These are phyloP conservation scores for Accipiter cooperii DNA, from an alignment of 2,113 vertebrate genomes.

Conservation along the genomic window DNA sequence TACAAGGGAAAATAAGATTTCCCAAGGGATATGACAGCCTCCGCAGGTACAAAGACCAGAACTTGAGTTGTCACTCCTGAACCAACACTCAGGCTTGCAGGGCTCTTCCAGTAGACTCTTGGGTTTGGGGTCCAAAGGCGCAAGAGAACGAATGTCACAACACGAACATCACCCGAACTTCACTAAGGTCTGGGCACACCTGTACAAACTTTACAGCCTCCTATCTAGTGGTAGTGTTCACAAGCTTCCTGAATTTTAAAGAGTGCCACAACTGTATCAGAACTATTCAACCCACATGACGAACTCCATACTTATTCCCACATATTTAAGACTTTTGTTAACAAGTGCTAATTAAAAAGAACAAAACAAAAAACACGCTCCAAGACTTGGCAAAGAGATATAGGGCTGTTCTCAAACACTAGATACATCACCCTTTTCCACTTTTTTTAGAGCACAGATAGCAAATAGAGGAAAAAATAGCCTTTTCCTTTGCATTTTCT, in stretches of 20 bases:
- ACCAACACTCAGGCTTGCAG: neutral
- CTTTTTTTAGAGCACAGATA: neutral
- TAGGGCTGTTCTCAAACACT: neutral
- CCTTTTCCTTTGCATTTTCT: neutral
- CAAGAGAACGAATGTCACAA: neutral
- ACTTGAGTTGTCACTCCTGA: neutral
- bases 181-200: too few relatives aligned
- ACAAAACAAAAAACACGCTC: neutral
- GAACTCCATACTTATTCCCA: neutral
- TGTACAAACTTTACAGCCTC: neutral
- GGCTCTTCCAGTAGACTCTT: neutral
- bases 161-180: rapidly evolving
- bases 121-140: neutral
- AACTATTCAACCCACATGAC: rapidly evolving
- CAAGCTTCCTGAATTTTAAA: neutral
- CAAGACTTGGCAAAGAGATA: neutral
- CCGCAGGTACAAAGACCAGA: neutral
- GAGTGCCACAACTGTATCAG: neutral
- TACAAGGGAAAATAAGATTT: neutral
- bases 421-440: neutral
- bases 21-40: neutral
- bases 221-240: too few relatives aligned
- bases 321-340: neutral
- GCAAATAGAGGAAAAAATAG: neutral
- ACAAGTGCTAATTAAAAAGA: neutral